A percentile compares a stretch with the other conserved stretches of the same genome.
Evolutionary conservation across 92 coral and sea anemone genomes (phyloP).

Genomic region (Galaxea fascicularis): DNA sequence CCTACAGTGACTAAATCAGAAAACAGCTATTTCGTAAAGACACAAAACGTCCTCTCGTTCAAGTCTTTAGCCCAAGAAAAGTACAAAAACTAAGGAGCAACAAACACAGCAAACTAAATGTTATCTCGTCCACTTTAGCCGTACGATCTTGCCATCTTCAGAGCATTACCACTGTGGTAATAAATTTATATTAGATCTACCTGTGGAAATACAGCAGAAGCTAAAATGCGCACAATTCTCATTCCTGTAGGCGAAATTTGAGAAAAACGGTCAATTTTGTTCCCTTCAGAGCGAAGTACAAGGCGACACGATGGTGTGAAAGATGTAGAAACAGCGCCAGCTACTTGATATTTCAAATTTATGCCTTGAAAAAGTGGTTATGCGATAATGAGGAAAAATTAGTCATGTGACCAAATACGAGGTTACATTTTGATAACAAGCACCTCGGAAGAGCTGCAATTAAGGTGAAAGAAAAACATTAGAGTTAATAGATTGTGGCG

Average conservation of each 20-base stretch:
- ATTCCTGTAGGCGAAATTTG: constrained; percentile 2
- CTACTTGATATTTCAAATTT: constrained; percentile 22
- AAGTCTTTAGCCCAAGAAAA: background rate
- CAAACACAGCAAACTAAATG: background rate
- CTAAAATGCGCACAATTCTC: constrained; percentile 43
- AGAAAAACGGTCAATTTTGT: background rate
- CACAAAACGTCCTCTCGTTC: background rate
- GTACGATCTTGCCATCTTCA: background rate
- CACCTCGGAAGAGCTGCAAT: background rate
- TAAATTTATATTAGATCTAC: background rate
- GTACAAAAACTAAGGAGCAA: background rate
- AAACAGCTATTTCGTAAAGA: too few relatives aligned
- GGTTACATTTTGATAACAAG: background rate
- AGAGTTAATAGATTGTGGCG: background rate
- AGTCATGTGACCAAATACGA: constrained; percentile 22
- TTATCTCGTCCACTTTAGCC: background rate
- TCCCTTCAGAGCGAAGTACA: background rate
- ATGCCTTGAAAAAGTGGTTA: constrained; percentile 23
- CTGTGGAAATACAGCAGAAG: constrained; percentile 36
- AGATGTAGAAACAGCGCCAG: background rate
- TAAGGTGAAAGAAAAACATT: background rate
- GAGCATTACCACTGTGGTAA: too few relatives aligned
- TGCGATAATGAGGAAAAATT: background rate
- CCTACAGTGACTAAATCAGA: too few relatives aligned
- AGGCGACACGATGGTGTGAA: background rate